Evolutionary conservation across 1,140 invertebrate genomes (phyloP), one percentile per base, ranked within the genome.

Genomic region (Zaprionus inermis): DNA sequence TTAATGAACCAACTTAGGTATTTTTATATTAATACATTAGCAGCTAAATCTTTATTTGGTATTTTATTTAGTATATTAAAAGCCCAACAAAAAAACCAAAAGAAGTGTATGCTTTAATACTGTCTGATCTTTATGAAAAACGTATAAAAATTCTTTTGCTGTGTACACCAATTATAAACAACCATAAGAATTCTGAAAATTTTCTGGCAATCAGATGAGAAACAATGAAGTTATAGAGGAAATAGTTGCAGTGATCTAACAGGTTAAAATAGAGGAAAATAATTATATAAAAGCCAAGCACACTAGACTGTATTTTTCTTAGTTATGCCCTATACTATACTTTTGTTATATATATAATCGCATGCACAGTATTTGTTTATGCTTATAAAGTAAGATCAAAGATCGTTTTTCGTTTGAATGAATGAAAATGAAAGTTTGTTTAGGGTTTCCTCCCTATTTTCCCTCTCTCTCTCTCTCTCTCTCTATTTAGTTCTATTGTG

Each of bases 361-460:
- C 71, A 16, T 54, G 3, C 22, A 28, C 24, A 28, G 5, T 57
- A 58, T 24, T 72, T 58, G 60, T 68, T 67, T 82, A 64, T 58
- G 66, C 41, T 36, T 68, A 55, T 46, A 55, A 11, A 61, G 46
- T 20, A 12, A 69, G 68, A 58, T 56, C 49, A 77, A 78, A 66
- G 46, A n/a, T 20, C 46, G 51, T 12, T 20, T 22, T 49, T 49
- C 10, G 11, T 20, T 14, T 38, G n/a, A 11, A 1, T 38, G 36
- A 44, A 46, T 11, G 11, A 52, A 83, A 77, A 74, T 24, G 81
- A 84, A 84, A 79, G 76, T 83, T 75, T 66, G 66, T 69, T 79
- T 83, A 63, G 57, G 65, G 64, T 67, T 75, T 75, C 24, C 46
- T 24, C 16, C 11, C 16, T 14, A 32, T 32, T 32, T 32, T 10